Conservation (phyloP, 2,113 vertebrate genomes). For the Sprattus sprattus region DNA sequence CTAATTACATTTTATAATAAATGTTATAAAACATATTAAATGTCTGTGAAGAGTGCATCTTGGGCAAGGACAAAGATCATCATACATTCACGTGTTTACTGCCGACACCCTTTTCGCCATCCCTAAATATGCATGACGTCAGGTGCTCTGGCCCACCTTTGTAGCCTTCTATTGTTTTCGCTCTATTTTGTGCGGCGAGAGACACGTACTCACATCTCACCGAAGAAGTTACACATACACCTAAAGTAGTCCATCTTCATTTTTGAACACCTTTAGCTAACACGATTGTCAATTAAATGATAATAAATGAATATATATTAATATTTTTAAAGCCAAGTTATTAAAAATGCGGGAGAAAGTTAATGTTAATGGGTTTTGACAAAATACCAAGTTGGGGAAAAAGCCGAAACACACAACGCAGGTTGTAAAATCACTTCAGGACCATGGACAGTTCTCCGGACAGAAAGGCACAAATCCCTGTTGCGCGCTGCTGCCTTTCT, state of each 20-base stretch:
- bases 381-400: not conserved
- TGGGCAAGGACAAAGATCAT: not conserved
- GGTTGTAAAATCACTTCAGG: conserved; percentile 45
- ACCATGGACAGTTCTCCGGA: conserved; percentile 58
- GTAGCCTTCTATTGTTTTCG: not conserved
- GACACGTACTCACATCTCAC: not conserved
- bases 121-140: not conserved
- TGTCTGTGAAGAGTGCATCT: not conserved
- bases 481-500: conserved; percentile 19
- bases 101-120: not conserved
- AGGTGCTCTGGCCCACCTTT: not conserved
- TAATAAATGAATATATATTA: not conserved
- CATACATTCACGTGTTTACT: not conserved
- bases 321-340: not conserved
- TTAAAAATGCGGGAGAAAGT: not conserved
- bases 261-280: not conserved
- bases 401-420: not conserved
- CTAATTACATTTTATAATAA: not conserved
- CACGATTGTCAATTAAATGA: not conserved
- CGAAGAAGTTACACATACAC: not conserved
- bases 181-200: not conserved
- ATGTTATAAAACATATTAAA: not conserved
- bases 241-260: not conserved
- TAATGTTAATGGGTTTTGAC: not conserved
- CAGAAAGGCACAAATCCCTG: conserved; percentile 14